phyloP scores from a whole-genome alignment of 2,888 invertebrate species.

The Leptinotarsa haldemani region DNA sequence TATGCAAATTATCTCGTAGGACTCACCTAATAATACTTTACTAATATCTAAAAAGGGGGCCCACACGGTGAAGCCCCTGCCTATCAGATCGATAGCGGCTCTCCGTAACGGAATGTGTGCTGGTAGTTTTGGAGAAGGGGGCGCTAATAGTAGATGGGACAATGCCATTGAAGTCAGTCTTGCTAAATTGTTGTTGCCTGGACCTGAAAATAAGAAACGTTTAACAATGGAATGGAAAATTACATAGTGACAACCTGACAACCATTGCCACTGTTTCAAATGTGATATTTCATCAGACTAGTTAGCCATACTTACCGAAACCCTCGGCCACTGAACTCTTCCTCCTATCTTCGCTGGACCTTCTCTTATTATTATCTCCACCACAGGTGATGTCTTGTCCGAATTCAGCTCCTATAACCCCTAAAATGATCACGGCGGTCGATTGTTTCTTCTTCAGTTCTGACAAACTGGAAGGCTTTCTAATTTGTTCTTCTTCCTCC shows the following conservation, averaged over 20 bases:
- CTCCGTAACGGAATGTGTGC: slow-evolving; percentile 92
- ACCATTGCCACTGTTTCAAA: too few species aligned
- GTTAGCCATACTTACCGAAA: slow-evolving; percentile 57
- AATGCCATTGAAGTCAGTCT: slow-evolving; percentile 94
- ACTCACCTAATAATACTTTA: slow-evolving; percentile 77
- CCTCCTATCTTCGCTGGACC: slow-evolving; percentile 72
- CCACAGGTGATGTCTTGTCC: slow-evolving; percentile 89
- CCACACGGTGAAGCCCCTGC: slow-evolving; percentile 98
- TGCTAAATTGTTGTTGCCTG: slow-evolving; percentile 89
- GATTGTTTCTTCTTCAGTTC: slow-evolving; percentile 95
- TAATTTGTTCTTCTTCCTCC: slow-evolving; percentile 87
- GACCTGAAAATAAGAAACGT: slow-evolving; percentile 71
- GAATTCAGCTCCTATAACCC: slow-evolving; percentile 98
- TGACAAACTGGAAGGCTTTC: slow-evolving; percentile 86
- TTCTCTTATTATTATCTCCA: slow-evolving; percentile 69
- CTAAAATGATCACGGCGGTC: slow-evolving; percentile 94
- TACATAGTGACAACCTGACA: too few species aligned
- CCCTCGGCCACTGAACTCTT: slow-evolving; percentile 90
- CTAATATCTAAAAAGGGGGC: slow-evolving; percentile 96
- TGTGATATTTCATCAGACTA: not conserved
- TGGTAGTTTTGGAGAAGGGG: slow-evolving; percentile 86
- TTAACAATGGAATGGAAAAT: not conserved
- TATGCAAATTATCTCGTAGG: not conserved
- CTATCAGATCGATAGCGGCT: slow-evolving; percentile 97
- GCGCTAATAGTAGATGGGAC: slow-evolving; percentile 90